Conservation (phyloP, 2,888 invertebrate genomes). For the Dorcus hopei region DNA sequence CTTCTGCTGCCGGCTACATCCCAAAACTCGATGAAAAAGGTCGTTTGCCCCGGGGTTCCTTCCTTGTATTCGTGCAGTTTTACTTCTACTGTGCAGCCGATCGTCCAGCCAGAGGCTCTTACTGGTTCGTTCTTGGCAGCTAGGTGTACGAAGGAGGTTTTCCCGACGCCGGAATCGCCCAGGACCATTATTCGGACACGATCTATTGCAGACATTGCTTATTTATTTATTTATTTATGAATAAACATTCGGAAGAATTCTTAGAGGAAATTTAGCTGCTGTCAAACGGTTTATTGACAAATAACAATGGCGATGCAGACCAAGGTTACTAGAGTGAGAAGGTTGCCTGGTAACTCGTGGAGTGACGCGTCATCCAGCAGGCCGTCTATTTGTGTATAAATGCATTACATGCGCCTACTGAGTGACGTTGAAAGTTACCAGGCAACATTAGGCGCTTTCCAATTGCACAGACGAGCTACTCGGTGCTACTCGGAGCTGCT, state of each 20-base stretch:
- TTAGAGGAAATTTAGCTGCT: too few relatives aligned
- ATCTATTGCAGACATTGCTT: slow-evolving; percentile 75
- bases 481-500: too few relatives aligned
- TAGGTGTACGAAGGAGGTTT: slow-evolving; percentile 90
- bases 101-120: slow-evolving; percentile 88
- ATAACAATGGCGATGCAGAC: too few relatives aligned
- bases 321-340: too few relatives aligned
- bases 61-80: slow-evolving; percentile 94
- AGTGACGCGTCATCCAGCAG: too few relatives aligned
- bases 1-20: slow-evolving; percentile 94
- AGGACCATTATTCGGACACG: slow-evolving; percentile 88
- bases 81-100: slow-evolving; percentile 94
- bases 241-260: not conserved
- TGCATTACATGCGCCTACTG: too few relatives aligned
- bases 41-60: slow-evolving; percentile 86
- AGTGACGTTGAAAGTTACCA: too few relatives aligned
- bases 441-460: too few relatives aligned
- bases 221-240: slow-evolving; percentile 12
- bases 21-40: slow-evolving; percentile 94
- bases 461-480: too few relatives aligned
- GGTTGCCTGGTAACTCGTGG: too few relatives aligned
- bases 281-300: too few relatives aligned
- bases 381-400: too few relatives aligned
- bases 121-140: slow-evolving; percentile 86
- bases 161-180: slow-evolving; percentile 93